Conservation (phyloP, 2,113 vertebrate species). For the Siniperca knerii region DNA sequence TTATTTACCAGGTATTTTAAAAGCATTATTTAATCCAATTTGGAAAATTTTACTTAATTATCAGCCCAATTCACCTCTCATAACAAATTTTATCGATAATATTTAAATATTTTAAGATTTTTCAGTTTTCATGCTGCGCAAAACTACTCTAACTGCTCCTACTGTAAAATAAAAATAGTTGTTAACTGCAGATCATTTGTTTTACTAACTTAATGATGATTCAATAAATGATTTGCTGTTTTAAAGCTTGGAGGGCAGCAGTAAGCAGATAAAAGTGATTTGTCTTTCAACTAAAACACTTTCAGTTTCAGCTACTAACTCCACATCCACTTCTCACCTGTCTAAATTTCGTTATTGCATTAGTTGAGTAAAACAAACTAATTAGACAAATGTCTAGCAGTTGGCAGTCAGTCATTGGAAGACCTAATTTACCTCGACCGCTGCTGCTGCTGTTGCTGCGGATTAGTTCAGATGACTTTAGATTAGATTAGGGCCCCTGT, state of each 20-base stretch:
- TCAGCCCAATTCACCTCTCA: neutral
- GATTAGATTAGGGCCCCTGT: slow-evolving; percentile 68
- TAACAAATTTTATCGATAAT: neutral
- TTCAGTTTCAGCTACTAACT: neutral
- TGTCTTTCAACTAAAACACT: neutral
- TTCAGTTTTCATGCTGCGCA: neutral
- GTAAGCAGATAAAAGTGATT: neutral
- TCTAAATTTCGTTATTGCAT: slow-evolving; percentile 19
- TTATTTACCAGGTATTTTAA: neutral
- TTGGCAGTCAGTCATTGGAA: slow-evolving; percentile 60
- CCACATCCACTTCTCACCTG: neutral
- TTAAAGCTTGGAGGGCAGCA: neutral
- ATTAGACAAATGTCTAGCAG: slow-evolving; percentile 52
- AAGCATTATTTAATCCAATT: neutral
- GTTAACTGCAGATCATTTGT: neutral
- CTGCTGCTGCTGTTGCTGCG: slow-evolving; percentile 29
- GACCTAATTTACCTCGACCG: slow-evolving; percentile 60
- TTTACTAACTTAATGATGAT: neutral
- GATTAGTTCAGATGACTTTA: slow-evolving; percentile 76
- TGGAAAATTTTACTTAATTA: neutral
- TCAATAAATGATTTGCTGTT: neutral
- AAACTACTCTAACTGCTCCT: neutral
- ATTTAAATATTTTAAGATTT: neutral
- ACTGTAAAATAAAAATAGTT: neutral
- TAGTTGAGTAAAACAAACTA: slow-evolving; percentile 61